phyloP scores from a whole-genome alignment of 2,797 vertebrate species.

The Danionella dracula region DNA sequence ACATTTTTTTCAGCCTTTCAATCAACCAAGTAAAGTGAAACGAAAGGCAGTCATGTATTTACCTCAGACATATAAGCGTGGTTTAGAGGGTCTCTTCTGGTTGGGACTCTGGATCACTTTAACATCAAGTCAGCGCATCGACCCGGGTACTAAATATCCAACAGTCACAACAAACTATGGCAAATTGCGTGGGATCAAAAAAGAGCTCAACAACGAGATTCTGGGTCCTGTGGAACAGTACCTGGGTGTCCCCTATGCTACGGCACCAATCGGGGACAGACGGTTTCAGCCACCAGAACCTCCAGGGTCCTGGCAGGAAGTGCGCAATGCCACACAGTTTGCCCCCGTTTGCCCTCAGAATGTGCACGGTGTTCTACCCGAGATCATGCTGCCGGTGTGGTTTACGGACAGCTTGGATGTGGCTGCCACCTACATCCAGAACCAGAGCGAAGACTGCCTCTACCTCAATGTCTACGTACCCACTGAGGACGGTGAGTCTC shows the following conservation, averaged over 20 bases:
- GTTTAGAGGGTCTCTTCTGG: slow-evolving; percentile 55
- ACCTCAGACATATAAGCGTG: slow-evolving; percentile 40
- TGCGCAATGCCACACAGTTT: slow-evolving; percentile 86
- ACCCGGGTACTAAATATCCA: slow-evolving; percentile 73
- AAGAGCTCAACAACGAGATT: slow-evolving; percentile 90
- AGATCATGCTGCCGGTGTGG: slow-evolving; percentile 92
- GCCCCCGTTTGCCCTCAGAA: slow-evolving; percentile 92
- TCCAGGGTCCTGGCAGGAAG: slow-evolving; percentile 85
- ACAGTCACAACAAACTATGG: slow-evolving; percentile 87
- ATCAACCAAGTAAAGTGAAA: neutral
- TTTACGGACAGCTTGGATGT: slow-evolving; percentile 91
- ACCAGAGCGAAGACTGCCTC: slow-evolving; percentile 92
- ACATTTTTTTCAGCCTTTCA: neutral
- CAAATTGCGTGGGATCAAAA: slow-evolving; percentile 81
- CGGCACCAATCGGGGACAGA: slow-evolving; percentile 81
- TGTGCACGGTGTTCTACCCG: slow-evolving; percentile 83
- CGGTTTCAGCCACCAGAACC: slow-evolving; percentile 88
- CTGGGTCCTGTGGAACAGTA: slow-evolving; percentile 88
- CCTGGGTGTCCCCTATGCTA: slow-evolving; percentile 86
- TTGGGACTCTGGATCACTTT: slow-evolving; percentile 61
- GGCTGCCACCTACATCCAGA: slow-evolving; percentile 86
- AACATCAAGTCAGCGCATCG: slow-evolving; percentile 65
- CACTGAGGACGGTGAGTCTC: slow-evolving; percentile 86
- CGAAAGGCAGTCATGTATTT: slow-evolving; percentile 54
- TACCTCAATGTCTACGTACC: slow-evolving; percentile 92